Conservation (phyloP, 2,113 vertebrate species). For the cattle (Bos taurus) region ARS-UCD2.0 NC_037333.1:68271501-68272000, state of each 20-base stretch:
- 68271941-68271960: neutral
- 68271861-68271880: neutral
- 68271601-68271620: neutral
- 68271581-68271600: neutral
- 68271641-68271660: neutral
- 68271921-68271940: neutral
- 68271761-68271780: neutral
- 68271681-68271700: neutral
- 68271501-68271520: neutral
- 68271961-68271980: neutral
- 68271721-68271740: neutral
- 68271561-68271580: neutral
- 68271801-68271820: neutral
- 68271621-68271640: neutral
- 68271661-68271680: neutral
- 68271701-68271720: neutral
- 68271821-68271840: neutral
- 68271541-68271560: neutral
- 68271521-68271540: neutral
- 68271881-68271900: neutral
- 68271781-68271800: neutral
- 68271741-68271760: neutral
- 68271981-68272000: neutral
- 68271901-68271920: neutral
- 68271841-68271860: neutral